phyloP scores from a whole-genome alignment of 2,797 vertebrate genomes.

The Etheostoma perlongum region DNA sequence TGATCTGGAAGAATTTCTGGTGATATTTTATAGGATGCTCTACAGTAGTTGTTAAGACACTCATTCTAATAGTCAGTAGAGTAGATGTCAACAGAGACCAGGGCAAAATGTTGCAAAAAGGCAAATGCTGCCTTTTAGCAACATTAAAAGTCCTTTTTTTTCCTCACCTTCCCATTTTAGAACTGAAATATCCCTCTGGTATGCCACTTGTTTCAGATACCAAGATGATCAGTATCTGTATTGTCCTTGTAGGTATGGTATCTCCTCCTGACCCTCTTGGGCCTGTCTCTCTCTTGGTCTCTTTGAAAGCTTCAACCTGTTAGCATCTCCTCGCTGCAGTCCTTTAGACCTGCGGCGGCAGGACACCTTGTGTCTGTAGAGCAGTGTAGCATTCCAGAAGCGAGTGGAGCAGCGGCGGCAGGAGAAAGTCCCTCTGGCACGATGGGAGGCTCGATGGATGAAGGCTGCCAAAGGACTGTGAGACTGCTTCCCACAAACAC shows the following conservation, averaged over 20 bases:
- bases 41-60: slow-evolving; percentile 85
- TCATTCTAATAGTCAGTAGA: slow-evolving; percentile 81
- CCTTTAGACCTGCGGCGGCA: slow-evolving; percentile 83
- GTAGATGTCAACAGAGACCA: slow-evolving; percentile 77
- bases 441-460: slow-evolving; percentile 86
- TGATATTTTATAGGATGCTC: slow-evolving; percentile 79
- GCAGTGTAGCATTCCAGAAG: slow-evolving; percentile 87
- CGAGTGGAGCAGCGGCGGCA: slow-evolving; percentile 84
- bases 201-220: slow-evolving; percentile 56
- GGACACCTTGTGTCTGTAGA: slow-evolving; percentile 85
- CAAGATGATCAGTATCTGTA: slow-evolving; percentile 82
- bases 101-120: slow-evolving; percentile 72
- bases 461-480: slow-evolving; percentile 84
- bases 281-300: slow-evolving; percentile 77
- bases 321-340: slow-evolving; percentile 75
- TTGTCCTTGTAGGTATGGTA: slow-evolving; percentile 78
- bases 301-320: slow-evolving; percentile 80
- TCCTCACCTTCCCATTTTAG: slow-evolving; percentile 64
- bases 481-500: slow-evolving; percentile 87
- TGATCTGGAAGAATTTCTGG: slow-evolving; percentile 81
- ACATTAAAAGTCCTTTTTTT: slow-evolving; percentile 65
- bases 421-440: slow-evolving; percentile 85
- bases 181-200: slow-evolving; percentile 63
- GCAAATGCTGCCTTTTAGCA: slow-evolving; percentile 56
- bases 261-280: slow-evolving; percentile 76